Base-by-base conservation (phyloP, 2,888 invertebrate species). In the Mayetiola destructor region DNA sequence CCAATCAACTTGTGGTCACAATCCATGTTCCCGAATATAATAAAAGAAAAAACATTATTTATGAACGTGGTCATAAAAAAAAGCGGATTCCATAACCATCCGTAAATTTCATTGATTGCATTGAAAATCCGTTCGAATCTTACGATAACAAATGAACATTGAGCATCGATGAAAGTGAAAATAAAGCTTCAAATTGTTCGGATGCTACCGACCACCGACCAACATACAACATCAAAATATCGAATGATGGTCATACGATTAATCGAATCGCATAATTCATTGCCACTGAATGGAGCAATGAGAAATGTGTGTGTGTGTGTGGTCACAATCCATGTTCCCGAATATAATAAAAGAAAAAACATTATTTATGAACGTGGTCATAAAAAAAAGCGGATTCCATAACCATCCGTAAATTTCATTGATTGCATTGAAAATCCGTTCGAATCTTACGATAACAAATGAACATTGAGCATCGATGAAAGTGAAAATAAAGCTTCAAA, bases 211-310 rank as follows among this genome's bases (percentile, higher is more conserved):
- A 27, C 27, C 27, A 27, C 12, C n/a, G n/a, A 48, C 48, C 27
- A 23, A 27, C 9, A 36, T 36, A 3, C 48, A 2, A 16, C 27
- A 14, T 37, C 27, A 16, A 27, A 20, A 42, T 27, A 2, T 4
- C n/a, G 48, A 48, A 27, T 6, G n/a, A n/a, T n/a, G n/a, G n/a
- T n/a, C n/a, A n/a, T n/a, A 27, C 48, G 27, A 23, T 23, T 48
- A 48, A 48, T 48, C 48, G 48, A 27, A 48, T 23, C 27, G 27
- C n/a, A 48, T 27, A 48, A 48, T 48, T 48, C 27, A 48, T 48
- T 27, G 48, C 27, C 48, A 27, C 27, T 27, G n/a, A 48, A 27
- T 16, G 16, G 23, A 27, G 2, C n/a, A 37, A 37, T 37, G 37
- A 9, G 9, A 37, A 14, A 37, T 12, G 27, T n/a, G 23, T 6